phyloP scores from a whole-genome alignment of 2,797 vertebrate genomes.

The Sarcophilus harrisii region DNA sequence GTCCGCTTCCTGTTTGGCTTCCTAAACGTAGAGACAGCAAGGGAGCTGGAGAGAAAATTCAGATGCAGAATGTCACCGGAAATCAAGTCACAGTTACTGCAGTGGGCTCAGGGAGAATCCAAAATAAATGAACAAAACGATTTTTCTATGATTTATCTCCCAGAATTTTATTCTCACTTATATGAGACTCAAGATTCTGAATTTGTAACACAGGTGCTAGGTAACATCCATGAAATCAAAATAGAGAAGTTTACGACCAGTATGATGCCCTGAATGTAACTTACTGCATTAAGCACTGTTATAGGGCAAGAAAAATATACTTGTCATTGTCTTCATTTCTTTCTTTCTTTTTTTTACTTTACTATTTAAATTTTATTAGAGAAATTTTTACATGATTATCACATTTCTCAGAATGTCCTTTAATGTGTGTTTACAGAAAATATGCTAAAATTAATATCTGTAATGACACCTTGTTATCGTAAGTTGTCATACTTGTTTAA shows the following conservation, averaged over 20 bases:
- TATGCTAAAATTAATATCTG: too few species aligned
- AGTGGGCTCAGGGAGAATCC: accelerated
- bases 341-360: constrained; percentile 59
- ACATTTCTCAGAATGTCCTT: constrained; percentile 70
- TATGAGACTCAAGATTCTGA: constrained; percentile 52
- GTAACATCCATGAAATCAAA: accelerated
- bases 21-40: constrained; percentile 13
- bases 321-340: constrained; percentile 39
- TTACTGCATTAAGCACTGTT: constrained; percentile 65
- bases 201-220: not conserved
- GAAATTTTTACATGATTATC: constrained; percentile 70
- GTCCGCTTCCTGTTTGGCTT: constrained; percentile 76
- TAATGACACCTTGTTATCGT: not conserved
- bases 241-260: accelerated
- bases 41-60: constrained; percentile 7
- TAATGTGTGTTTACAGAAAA: constrained; percentile 23
- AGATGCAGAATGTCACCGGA: accelerated
- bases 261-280: not conserved
- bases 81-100: not conserved
- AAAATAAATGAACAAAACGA: accelerated
- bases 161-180: constrained; percentile 29
- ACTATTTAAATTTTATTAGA: constrained; percentile 78
- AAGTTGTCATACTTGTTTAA: constrained; percentile 67
- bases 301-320: not conserved
- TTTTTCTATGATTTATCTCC: too few species aligned